A percentile compares a stretch with the other conserved stretches of the same genome.
Evolutionary conservation across 2,113 vertebrate genomes (phyloP).

Genomic region (Halcyon senegalensis): DNA sequence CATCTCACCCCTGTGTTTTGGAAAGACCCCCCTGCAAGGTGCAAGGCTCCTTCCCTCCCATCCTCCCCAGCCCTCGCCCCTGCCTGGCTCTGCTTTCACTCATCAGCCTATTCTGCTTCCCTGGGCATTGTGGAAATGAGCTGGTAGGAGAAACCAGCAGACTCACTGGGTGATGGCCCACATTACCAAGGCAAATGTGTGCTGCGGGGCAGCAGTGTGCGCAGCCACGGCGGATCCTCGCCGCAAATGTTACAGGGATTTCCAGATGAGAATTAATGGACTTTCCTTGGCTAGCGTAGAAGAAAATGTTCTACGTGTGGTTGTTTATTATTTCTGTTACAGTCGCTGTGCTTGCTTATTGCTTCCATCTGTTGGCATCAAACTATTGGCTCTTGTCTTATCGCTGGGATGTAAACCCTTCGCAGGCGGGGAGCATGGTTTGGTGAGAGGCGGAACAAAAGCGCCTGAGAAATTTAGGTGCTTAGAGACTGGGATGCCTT

Average conservation of each 20-base stretch:
- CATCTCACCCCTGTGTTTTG: neutral
- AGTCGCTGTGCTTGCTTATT: conserved; percentile 59
- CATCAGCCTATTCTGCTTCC: neutral
- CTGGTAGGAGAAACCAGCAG: neutral
- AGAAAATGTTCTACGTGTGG: conserved; percentile 37
- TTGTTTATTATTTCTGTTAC: conserved; percentile 56
- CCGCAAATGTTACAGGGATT: conserved; percentile 45
- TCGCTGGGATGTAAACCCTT: neutral
- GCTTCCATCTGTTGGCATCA: conserved; percentile 63
- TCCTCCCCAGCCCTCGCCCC: neutral
- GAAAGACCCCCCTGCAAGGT: neutral
- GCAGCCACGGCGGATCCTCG: neutral
- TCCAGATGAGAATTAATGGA: conserved; percentile 67
- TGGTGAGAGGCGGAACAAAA: neutral
- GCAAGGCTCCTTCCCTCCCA: neutral
- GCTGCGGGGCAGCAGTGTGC: neutral
- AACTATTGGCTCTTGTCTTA: conserved; percentile 32
- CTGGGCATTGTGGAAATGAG: neutral
- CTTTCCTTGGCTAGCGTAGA: conserved; percentile 34
- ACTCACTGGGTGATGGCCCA: neutral
- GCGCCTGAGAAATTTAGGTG: neutral
- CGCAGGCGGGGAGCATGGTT: neutral
- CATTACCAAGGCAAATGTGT: conserved; percentile 26
- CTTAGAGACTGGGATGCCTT: neutral
- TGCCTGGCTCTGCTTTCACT: neutral